phyloP scores from a whole-genome alignment of 2,888 invertebrate species.

The Cyaniris semiargus region DNA sequence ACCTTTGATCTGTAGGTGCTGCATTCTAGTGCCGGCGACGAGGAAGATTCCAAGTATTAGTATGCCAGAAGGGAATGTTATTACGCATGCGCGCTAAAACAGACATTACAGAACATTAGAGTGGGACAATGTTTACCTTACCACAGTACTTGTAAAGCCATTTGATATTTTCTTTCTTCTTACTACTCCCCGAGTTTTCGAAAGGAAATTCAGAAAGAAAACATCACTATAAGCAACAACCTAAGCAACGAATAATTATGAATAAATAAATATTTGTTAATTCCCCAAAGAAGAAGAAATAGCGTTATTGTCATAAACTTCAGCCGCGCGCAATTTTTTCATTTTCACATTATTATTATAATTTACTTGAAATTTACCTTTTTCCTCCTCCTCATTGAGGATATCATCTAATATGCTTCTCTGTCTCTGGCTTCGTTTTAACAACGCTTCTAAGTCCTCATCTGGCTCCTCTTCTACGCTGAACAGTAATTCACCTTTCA shows the following conservation, averaged over 20 bases:
- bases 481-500: constrained; percentile 54
- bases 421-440: constrained; percentile 84
- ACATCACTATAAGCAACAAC: constrained; percentile 52
- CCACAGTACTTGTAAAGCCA: constrained; percentile 36
- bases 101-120: constrained; percentile 77
- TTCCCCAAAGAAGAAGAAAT: constrained; percentile 59
- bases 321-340: constrained; percentile 58
- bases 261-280: constrained; percentile 45
- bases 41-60: constrained; percentile 73
- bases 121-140: constrained; percentile 42
- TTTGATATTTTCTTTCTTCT: constrained; percentile 38
- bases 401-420: constrained; percentile 86
- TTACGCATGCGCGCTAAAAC: constrained; percentile 81
- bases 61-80: constrained; percentile 81
- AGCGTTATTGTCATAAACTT: constrained; percentile 66
- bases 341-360: constrained; percentile 53
- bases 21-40: constrained; percentile 61
- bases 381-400: constrained; percentile 81
- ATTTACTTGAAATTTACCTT: constrained; percentile 74
- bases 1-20: constrained; percentile 64
- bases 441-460: constrained; percentile 82
- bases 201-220: constrained; percentile 48
- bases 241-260: constrained; percentile 44
- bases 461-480: constrained; percentile 78
- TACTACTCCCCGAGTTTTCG: neutral